Conservation (phyloP, 2,888 invertebrate species). For the Platycheirus rosarum region DNA sequence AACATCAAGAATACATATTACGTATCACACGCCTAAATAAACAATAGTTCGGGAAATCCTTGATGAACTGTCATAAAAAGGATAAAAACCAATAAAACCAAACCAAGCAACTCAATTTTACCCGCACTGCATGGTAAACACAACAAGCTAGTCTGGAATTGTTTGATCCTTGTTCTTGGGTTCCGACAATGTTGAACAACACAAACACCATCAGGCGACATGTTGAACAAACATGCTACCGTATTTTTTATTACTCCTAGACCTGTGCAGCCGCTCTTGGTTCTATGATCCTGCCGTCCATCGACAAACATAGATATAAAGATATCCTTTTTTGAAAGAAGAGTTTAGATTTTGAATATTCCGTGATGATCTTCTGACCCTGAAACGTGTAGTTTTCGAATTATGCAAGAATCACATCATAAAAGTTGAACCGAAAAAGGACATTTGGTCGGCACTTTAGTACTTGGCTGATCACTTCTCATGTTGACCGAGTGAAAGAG, state of each 20-base stretch:
- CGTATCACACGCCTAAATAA: slow-evolving; percentile 59
- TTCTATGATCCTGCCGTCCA: slow-evolving; percentile 55
- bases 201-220: slow-evolving; percentile 53
- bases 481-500: slow-evolving; percentile 57
- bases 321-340: slow-evolving; percentile 29
- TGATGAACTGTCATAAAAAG: slow-evolving; percentile 71
- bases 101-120: slow-evolving; percentile 44
- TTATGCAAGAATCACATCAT: not conserved
- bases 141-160: slow-evolving; percentile 25
- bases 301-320: slow-evolving; percentile 4
- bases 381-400: slow-evolving; percentile 61
- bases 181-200: slow-evolving; percentile 36
- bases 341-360: slow-evolving; percentile 34
- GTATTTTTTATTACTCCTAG: slow-evolving; percentile 57
- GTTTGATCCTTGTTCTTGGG: slow-evolving; percentile 18
- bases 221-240: slow-evolving; percentile 73
- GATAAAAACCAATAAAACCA: slow-evolving; percentile 66
- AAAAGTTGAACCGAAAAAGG: slow-evolving; percentile 26
- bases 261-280: slow-evolving; percentile 37
- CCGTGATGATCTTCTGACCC: slow-evolving; percentile 51
- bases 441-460: slow-evolving; percentile 64
- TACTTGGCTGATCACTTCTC: slow-evolving; percentile 38
- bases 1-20: slow-evolving; percentile 13
- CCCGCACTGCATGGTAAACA: slow-evolving; percentile 28
- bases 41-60: slow-evolving; percentile 53